Base-by-base conservation (phyloP, 2,113 vertebrate species). In the Lasiurus borealis region DNA sequence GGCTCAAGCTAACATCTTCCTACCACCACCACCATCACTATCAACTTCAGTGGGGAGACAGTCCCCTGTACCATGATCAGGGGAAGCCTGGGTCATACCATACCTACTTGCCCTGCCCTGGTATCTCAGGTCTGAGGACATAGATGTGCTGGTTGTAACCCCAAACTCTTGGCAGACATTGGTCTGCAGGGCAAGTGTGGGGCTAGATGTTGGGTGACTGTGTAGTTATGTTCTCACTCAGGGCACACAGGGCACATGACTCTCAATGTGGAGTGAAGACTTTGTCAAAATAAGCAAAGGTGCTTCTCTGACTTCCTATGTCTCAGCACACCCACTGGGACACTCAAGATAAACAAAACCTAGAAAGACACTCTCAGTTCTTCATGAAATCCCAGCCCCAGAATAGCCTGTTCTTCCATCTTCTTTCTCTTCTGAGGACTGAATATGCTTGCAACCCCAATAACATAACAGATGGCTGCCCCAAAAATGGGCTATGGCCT, bases 201-300 rank as follows among this genome's bases (percentile, higher is more conserved):
- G 25, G 8, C 25, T 44, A 86, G 46, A 90, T 73, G 23, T 14
- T 46, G 69, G 57, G 36, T 44, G 77, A 62, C 15, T 31, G 14
- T 85, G 66, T 54, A 31, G 50, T 52, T 72, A 13, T 73, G 46
- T 21, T n/a, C 2, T 2, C 50, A 80, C 27, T 90, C 13, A 40
- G 34, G 44, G n/a, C n/a, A n/a, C n/a, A n/a, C n/a, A n/a, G n/a
- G n/a, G n/a, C 44, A 69, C 48, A 69, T 19, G 12, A 44, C 44
- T 87, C 21, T n/a, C 44, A 83, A 44, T 31, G 7, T 64, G 13
- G 25, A 25, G 12, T 68, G 44, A 71, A 19, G 36, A 29, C 64
- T 88, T 1, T 92, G 62, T 73, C 64, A 87, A 68, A 81, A 84
- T 68, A 95, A 77, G 46, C 48, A 72, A 71, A 93, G n/a, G 15